Conservation (phyloP, 1,140 invertebrate genomes). For the Danaus plexippus region DNA sequence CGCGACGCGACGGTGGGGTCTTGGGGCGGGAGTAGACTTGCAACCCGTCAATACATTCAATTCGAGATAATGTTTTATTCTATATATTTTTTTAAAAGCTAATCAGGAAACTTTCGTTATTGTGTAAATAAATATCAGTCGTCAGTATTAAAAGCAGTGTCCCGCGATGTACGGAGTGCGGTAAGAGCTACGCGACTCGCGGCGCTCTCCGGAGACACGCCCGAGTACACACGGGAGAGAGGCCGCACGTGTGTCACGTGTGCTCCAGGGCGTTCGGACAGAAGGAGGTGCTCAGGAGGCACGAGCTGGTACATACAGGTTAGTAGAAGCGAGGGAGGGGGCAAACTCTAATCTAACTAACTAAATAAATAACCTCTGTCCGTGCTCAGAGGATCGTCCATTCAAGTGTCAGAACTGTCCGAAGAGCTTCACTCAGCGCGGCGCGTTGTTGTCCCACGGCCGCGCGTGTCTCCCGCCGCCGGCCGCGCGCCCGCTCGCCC, state of each 20-base stretch:
- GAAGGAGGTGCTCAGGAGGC: constrained; percentile 85
- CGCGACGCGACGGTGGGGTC: too few relatives aligned
- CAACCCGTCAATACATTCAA: too few relatives aligned
- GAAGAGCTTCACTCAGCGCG: constrained; percentile 81
- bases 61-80: too few relatives aligned
- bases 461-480: constrained; percentile 72
- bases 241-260: constrained; percentile 81
- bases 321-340: not conserved
- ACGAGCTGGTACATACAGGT: constrained; percentile 89
- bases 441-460: constrained; percentile 76
- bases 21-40: too few relatives aligned
- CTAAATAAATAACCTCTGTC: too few relatives aligned
- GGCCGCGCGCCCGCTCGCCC: constrained; percentile 69
- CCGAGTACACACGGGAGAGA: constrained; percentile 83
- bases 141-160: not conserved
- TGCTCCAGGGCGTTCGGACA: constrained; percentile 84
- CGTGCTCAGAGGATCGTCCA: constrained; percentile 75
- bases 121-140: too few relatives aligned
- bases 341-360: too few relatives aligned
- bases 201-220: constrained; percentile 85
- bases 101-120: too few relatives aligned
- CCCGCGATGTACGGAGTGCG: constrained; percentile 74
- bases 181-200: constrained; percentile 84
- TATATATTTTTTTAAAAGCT: too few relatives aligned
- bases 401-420: constrained; percentile 83